Percentiles rank a stretch among this genome's conserved stretches.
Evolutionary conservation across 2,888 invertebrate genomes (phyloP).

Genomic region (Drosophila diplacantha): DNA sequence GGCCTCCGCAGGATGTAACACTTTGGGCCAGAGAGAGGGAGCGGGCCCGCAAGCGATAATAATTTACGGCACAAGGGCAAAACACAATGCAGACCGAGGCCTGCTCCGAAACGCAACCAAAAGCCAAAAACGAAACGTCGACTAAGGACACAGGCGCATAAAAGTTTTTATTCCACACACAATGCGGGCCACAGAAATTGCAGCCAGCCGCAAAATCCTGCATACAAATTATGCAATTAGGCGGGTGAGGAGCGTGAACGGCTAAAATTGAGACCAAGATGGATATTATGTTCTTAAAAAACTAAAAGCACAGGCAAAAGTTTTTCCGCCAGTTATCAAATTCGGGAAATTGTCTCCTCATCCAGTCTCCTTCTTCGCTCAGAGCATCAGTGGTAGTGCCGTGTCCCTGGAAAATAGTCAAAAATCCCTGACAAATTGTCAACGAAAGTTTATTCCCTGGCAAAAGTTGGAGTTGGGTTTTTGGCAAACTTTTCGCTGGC

Average conservation of each 20-base stretch:
- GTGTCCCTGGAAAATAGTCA: conserved; percentile 42
- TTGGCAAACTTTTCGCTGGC: conserved; percentile 35
- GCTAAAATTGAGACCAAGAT: conserved; percentile 31
- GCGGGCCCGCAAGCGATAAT: conserved; percentile 57
- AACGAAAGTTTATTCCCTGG: conserved; percentile 55
- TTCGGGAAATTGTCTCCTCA: conserved; percentile 38
- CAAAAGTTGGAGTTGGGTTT: conserved; percentile 34
- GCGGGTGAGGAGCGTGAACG: conserved; percentile 20
- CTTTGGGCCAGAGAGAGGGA: conserved; percentile 30
- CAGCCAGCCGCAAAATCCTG: conserved; percentile 64
- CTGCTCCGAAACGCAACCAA: conserved; percentile 29
- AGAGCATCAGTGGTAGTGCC: conserved; percentile 2
- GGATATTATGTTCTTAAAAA: conserved; percentile 48
- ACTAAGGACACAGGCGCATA: conserved; percentile 28
- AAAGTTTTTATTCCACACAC: conserved; percentile 48
- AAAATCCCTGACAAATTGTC: conserved; percentile 65
- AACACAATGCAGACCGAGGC: conserved; percentile 53
- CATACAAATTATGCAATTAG: conserved; percentile 78
- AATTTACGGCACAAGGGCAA: conserved; percentile 59
- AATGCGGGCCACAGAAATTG: conserved; percentile 40
- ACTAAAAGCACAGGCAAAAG: conserved; percentile 38
- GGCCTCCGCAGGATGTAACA: conserved; percentile 28
- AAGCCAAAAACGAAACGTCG: conserved; percentile 33
- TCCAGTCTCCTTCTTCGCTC: background rate
- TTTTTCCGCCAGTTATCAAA: conserved; percentile 51